phyloP scores from a whole-genome alignment of 2,797 vertebrate genomes.

The Cygnus olor region DNA sequence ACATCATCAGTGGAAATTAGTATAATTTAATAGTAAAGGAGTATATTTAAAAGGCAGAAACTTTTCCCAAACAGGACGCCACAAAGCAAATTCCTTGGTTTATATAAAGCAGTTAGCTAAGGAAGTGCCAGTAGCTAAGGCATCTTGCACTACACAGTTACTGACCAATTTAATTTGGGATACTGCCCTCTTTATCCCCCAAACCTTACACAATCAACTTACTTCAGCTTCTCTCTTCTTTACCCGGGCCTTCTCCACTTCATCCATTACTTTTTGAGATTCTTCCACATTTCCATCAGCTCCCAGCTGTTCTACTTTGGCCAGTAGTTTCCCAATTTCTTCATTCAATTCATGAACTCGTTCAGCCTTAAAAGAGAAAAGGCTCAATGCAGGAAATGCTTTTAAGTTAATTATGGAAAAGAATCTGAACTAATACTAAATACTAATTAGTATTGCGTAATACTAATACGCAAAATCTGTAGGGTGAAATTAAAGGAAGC shows the following conservation, averaged over 20 bases:
- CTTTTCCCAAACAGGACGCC: background rate
- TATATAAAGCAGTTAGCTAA: background rate
- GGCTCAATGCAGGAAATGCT: background rate
- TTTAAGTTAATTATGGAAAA: background rate
- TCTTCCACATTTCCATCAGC: conserved; percentile 97
- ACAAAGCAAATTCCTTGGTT: background rate
- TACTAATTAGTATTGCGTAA: no score
- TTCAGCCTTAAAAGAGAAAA: conserved; percentile 86
- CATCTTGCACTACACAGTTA: background rate
- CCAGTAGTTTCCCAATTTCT: conserved; percentile 97
- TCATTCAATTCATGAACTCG: conserved; percentile 97
- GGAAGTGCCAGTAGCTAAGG: background rate
- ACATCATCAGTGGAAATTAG: background rate
- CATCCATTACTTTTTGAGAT: conserved; percentile 95
- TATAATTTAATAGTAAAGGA: background rate
- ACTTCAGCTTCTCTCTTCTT: conserved; percentile 98
- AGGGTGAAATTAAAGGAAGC: background rate
- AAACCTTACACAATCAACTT: conserved; percentile 21
- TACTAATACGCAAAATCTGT: background rate
- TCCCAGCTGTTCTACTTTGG: conserved; percentile 94
- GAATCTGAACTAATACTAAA: background rate
- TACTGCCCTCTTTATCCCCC: background rate
- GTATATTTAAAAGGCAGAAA: background rate
- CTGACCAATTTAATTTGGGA: background rate
- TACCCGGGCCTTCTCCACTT: conserved; percentile 93